Evolutionary conservation across 2,888 invertebrate genomes (phyloP).

Genomic region (Blera fallax): DNA sequence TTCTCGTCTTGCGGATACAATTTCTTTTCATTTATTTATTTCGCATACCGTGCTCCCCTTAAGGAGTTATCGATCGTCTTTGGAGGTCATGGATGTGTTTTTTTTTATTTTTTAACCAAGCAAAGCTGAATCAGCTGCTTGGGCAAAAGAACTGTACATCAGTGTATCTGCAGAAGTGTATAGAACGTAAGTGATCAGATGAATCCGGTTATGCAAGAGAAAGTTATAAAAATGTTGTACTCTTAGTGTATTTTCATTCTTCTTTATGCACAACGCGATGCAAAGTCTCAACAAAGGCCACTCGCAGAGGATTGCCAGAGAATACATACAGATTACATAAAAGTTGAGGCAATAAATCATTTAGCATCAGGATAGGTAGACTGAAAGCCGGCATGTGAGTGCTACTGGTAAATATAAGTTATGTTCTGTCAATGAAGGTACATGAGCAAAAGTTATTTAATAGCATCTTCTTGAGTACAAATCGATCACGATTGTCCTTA

Average conservation of each 20-base stretch:
- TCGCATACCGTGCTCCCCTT: not conserved
- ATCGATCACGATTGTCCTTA: no score
- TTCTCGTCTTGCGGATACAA: not conserved
- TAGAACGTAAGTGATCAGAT: not conserved
- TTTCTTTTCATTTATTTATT: not conserved
- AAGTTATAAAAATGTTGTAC: constrained; percentile 27
- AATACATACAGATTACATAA: not conserved
- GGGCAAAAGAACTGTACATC: not conserved
- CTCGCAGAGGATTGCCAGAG: not conserved
- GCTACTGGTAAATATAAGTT: not conserved
- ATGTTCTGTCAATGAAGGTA: no score
- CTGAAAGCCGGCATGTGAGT: not conserved
- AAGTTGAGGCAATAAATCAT: not conserved
- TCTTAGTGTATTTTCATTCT: not conserved
- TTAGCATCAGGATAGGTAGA: not conserved
- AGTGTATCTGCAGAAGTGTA: not conserved
- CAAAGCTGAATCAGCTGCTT: not conserved
- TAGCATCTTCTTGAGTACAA: no score
- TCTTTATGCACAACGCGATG: not conserved
- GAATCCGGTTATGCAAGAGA: constrained; percentile 64
- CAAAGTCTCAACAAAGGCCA: not conserved
- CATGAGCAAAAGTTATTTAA: no score
- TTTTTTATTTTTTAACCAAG: no score
- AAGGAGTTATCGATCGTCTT: not conserved
- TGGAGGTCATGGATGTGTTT: not conserved